Base-by-base conservation (phyloP, 2,797 vertebrate genomes). In the Acanthurus leucopareius region DNA sequence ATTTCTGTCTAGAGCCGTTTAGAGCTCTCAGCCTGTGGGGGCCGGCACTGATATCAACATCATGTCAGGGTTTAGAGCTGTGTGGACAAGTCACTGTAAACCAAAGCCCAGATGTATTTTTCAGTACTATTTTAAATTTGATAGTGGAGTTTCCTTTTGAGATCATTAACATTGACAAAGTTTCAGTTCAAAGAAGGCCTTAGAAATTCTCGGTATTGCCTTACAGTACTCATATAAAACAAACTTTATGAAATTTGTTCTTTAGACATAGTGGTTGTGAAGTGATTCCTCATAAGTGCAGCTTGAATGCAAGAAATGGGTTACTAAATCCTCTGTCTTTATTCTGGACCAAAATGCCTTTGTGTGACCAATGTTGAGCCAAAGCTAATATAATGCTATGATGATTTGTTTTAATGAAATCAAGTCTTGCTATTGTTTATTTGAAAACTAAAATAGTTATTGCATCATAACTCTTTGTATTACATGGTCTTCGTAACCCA, bases 1-100 rank as follows among this genome's bases (percentile, higher is more conserved):
- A 87, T 83, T 85, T 86, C 82, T 78, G 69, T 84, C 67, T 62
- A 3, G 22, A 86, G 75, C 69, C 53, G 54, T 88, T 89, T 79
- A 85, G 75, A 78, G 66, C 58, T 62, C 70, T 75, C 73, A 56
- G 82, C 71, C 75, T 74, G 72, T 82, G 69, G 73, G 73, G 73
- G 68, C 73, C 75, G 49, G 69, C 9, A 25, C 75, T 83, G 76
- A 73, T 67, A 82, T 81, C 71, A 63, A 76, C 83, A 63, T 69
- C 59, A 70, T 70, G 81, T 84, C 67, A 70, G 59, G 71, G 66
- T 80, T 75, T 69, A 75, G 72, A 80, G 54, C 57, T 57, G n/a
- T 56, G 51, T 48, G 47, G 28, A 73, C 62, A 44, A 68, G 49
- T 82, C 40, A 28, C 66, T 47, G 13, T 44, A 40, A 56, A 78